These are phyloP conservation scores for Dascillus cervinus DNA, from an alignment of 2,888 invertebrate genomes.

Conservation along the genomic window DNA sequence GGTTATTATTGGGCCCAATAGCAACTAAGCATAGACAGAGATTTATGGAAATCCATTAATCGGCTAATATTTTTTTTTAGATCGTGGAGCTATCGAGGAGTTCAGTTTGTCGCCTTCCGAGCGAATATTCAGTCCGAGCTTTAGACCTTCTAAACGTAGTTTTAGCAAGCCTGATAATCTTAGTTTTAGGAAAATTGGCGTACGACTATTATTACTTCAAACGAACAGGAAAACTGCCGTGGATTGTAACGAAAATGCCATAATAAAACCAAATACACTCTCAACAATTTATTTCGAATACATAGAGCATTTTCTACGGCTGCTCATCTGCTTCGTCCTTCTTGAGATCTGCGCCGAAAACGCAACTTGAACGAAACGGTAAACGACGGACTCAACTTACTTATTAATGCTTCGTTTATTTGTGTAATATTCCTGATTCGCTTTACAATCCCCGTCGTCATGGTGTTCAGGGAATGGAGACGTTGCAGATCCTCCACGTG, in stretches of 20 bases:
- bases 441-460: conserved; percentile 19
- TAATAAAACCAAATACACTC: no score
- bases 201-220: conserved; percentile 80
- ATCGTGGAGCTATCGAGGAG: conserved; percentile 61
- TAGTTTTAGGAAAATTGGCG: conserved; percentile 65
- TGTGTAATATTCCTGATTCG: conserved; percentile 24
- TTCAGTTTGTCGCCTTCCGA: conserved; percentile 56
- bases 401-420: conserved; percentile 6
- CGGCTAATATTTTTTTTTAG: conserved; percentile 42
- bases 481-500: conserved; percentile 18
- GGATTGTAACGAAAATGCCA: conserved; percentile 76
- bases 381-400: no score
- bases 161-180: conserved; percentile 57
- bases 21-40: no score
- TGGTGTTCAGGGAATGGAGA: conserved; percentile 17
- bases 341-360: no score
- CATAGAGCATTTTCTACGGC: neutral
- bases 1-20: no score
- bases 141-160: conserved; percentile 68
- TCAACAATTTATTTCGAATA: neutral
- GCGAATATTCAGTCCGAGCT: conserved; percentile 52
- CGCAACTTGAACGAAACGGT: no score
- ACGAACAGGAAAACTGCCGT: conserved; percentile 70
- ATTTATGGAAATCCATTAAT: conserved; percentile 4
- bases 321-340: neutral